Evolutionary conservation across 2,113 vertebrate species (phyloP), one percentile per base, ranked within the genome.

Genomic region (Condylura cristata): DNA sequence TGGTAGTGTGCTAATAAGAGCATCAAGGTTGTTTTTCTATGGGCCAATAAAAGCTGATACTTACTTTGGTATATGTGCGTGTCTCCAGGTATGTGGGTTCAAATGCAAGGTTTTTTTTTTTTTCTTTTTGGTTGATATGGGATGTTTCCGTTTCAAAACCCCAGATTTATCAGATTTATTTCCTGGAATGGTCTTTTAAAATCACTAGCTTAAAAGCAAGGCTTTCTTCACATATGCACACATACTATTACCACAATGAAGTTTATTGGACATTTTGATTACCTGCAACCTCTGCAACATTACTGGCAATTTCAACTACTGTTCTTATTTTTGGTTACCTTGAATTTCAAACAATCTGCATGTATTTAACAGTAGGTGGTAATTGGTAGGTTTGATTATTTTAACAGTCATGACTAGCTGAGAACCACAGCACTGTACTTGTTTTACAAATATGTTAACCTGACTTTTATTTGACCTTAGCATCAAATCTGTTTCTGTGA

Each of bases 371-470:
- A 79, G 32, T 86, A 53, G 72, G 89, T 94, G 10, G 37, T 91
- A 95, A 97, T 63, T 72, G 70, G 34, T 66, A 92, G 66, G 46
- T 90, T 87, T 96, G 65, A 71, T 92, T 92, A 76, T 72, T 96
- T 2, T 37, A 92, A 87, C 20, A 84, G 53, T 84, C 76, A 92
- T 1, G 5, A 87, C 37, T 65, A 66, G 66, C 10, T 65, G 79
- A 74, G 37, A 94, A 95, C 58, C 39, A 82, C 26, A 79, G 71
- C 81, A 83, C 5, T 61, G 26, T 78, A 81, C 61, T 82, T 80
- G 30, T 58, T 96, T 94, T 85, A 72, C 34, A 53, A 92, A 87
- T 65, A 88, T 58, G 26, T 82, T 85, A 85, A 90, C 44, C 14
- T 93, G 48, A 97, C 76, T 92, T 91, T 90, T 61, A 88, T 88